A percentile compares a stretch with the other conserved stretches of the same genome.
These are phyloP conservation scores for Scaptomyza graminum DNA, from an alignment of 1,140 invertebrate genomes.

Conservation along the genomic window DNA sequence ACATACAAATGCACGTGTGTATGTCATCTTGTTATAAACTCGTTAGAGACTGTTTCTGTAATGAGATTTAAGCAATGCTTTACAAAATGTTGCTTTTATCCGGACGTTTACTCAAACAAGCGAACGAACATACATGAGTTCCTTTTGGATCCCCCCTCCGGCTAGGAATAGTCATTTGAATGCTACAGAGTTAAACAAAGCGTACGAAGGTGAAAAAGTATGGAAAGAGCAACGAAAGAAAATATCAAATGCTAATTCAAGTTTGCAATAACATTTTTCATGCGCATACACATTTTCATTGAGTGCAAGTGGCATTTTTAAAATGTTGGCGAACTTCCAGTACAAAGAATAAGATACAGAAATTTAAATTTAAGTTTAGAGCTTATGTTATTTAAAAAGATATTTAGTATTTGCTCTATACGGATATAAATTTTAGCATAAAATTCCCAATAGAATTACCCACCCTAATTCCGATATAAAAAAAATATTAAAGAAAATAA, in stretches of 20 bases:
- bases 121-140: no score
- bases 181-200: constrained; percentile 11
- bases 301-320: neutral
- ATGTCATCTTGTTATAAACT: constrained; percentile 51
- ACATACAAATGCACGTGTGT: neutral
- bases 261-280: constrained; percentile 63
- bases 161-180: no score
- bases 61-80: constrained; percentile 46
- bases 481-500: neutral
- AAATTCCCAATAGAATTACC: no score
- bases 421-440: no score
- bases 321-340: no score
- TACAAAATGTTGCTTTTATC: constrained; percentile 65
- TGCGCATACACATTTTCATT: neutral
- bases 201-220: neutral
- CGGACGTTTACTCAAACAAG: constrained; percentile 28
- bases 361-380: no score
- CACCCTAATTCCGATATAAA: no score
- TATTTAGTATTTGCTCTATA: no score
- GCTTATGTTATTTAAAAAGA: no score
- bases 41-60: constrained; percentile 37
- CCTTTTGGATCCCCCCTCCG: no score
- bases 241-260: constrained; percentile 60
- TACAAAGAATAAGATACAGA: no score
- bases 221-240: constrained; percentile 30